Base-by-base conservation (phyloP, 2,888 invertebrate species). In the Lasiommata megera region DNA sequence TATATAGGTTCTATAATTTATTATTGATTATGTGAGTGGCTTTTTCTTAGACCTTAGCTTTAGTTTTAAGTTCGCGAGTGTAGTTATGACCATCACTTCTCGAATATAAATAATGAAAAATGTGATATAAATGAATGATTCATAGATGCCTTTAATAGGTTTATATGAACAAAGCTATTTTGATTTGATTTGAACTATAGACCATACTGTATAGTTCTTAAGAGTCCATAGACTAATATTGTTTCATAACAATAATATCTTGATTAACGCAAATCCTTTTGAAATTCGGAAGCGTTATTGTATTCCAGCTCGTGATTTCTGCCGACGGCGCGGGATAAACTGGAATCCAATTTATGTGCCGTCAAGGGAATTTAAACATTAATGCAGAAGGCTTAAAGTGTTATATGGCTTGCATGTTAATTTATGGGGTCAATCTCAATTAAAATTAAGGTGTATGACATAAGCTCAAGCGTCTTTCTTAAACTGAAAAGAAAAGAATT, bases 271-370 rank as follows among this genome's bases (percentile, higher is more conserved):
- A 72, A 75, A 76, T 74, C 71, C 70, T 57, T 71, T 76, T 71
- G 71, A 73, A 74, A 72, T 70, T 66, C 68, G 71, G 70, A 73
- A 73, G 58, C 72, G 41, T 52, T 53, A 57, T 57, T 72, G 73
- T 72, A 62, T 61, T 61, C 63, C 64, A 67, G 72, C 69, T 71
- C 84, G 83, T 83, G 84, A 79, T 74, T 71, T 60, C 70, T 67
- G 67, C 66, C 61, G 66, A 67, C 66, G 66, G 68, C 67, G 67
- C 67, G 71, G 82, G 82, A 84, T 86, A 74, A 82, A 73, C 71
- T 68, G 58, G 65, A 65, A 68, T 68, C 62, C 62, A 66, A 82
- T 80, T 79, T 74, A 73, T 72, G 74, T 71, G 67, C 51, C 38
- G 52, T 14, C 41, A 66, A 29, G 62, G 66, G 47, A 81, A 67